A percentile compares a stretch with the other conserved stretches of the same genome.
phyloP scores from a whole-genome alignment of 2,888 invertebrate species.

The Microdon myrmicae region DNA sequence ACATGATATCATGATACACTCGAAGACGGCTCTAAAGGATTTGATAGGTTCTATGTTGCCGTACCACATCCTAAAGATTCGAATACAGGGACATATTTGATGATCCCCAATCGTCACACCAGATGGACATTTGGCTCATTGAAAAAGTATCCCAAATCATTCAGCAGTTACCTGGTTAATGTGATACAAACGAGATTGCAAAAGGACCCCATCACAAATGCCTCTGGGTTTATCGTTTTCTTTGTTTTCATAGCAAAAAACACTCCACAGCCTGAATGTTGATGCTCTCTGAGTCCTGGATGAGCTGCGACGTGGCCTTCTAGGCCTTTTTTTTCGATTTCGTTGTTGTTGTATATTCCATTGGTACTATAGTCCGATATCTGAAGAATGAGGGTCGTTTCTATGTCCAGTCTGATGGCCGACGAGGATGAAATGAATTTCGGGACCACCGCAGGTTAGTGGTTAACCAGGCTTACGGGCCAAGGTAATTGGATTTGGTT shows the following conservation, averaged over 20 bases:
- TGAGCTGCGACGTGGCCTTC: conserved; percentile 8
- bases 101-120: conserved; percentile 43
- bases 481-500: too few species aligned
- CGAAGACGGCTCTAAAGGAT: too few species aligned
- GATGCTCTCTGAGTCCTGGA: conserved; percentile 5
- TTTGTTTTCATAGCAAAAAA: conserved; percentile 28
- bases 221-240: conserved; percentile 26
- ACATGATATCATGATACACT: too few species aligned
- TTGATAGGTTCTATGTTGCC: conserved; percentile 5
- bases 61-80: conserved; percentile 36
- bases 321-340: too few species aligned
- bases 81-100: conserved; percentile 33
- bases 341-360: too few species aligned
- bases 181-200: conserved; percentile 45
- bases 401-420: too few species aligned
- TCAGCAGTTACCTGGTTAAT: conserved; percentile 41
- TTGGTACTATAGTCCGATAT: too few species aligned
- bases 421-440: too few species aligned
- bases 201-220: conserved; percentile 24
- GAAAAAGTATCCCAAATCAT: conserved; percentile 9
- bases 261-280: conserved; percentile 12
- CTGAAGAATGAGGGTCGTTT: too few species aligned
- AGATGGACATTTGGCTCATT: conserved; percentile 43
- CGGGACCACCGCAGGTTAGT: too few species aligned
- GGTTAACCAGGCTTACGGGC: too few species aligned